A percentile compares a stretch with the other conserved stretches of the same genome.
These are phyloP conservation scores for Piscicola geometra DNA, from an alignment of 2,888 invertebrate species.

Conservation along the genomic window DNA sequence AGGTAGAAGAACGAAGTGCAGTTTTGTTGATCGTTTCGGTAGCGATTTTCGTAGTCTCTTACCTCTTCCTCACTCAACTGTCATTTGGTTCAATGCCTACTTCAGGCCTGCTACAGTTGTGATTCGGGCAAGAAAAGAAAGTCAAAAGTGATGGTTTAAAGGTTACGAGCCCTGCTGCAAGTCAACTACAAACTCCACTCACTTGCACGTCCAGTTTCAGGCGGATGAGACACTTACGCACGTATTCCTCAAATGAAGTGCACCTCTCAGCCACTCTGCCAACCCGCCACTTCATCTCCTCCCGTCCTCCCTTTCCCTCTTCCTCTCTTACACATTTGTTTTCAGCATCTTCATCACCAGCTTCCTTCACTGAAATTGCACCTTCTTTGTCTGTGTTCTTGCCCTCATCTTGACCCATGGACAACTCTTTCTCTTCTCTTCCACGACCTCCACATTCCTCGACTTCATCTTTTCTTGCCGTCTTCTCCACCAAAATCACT, in stretches of 20 bases:
- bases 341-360: neutral
- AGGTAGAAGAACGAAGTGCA: neutral
- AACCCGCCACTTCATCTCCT: constrained; percentile 49
- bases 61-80: neutral
- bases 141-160: too few relatives aligned
- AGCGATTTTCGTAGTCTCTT: neutral
- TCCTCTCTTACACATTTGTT: neutral
- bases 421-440: neutral
- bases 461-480: constrained; percentile 46
- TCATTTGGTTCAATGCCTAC: neutral
- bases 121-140: too few relatives aligned
- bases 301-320: neutral
- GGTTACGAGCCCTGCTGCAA: too few relatives aligned
- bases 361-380: neutral
- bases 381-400: neutral
- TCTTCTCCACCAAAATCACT: constrained; percentile 58
- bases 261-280: constrained; percentile 62
- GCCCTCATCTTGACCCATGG: neutral
- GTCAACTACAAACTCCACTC: too few relatives aligned
- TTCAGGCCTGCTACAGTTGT: neutral
- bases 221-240: constrained; percentile 65
- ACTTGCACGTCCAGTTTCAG: constrained; percentile 49
- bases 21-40: neutral
- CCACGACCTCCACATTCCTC: constrained; percentile 19
- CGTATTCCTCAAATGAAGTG: constrained; percentile 67